Conservation (phyloP, 1,140 invertebrate genomes). For the Sarcophaga bullata region DNA sequence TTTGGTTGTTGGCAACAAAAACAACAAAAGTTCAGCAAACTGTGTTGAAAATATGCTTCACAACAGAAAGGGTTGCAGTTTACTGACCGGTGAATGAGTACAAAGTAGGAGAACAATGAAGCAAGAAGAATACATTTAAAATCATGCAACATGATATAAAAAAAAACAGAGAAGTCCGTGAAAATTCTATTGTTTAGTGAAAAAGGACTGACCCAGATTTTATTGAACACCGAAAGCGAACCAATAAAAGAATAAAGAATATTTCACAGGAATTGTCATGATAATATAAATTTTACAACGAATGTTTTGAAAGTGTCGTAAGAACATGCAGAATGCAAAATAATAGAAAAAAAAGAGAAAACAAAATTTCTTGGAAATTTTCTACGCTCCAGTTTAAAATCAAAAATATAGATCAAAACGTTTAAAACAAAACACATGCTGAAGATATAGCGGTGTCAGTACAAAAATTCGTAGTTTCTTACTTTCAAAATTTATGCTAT, state of each 20-base stretch:
- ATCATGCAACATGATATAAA: not conserved
- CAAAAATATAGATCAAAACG: slow-evolving; percentile 1
- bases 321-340: not conserved
- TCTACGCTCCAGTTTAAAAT: slow-evolving; percentile 40
- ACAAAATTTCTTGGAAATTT: slow-evolving; percentile 38
- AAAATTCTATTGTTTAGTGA: not conserved
- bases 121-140: not conserved
- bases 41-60: too few species aligned
- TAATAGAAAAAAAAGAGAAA: slow-evolving; percentile 32
- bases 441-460: too few species aligned
- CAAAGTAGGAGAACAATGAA: too few species aligned
- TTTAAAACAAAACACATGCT: slow-evolving; percentile 6
- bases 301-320: too few species aligned
- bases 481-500: too few species aligned
- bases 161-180: not conserved
- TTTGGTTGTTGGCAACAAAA: too few species aligned
- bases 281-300: too few species aligned
- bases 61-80: too few species aligned
- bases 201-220: slow-evolving; percentile 33
- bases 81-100: too few species aligned
- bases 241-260: not conserved
- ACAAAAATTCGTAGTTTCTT: too few species aligned
- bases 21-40: too few species aligned
- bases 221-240: not conserved
- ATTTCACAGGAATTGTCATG: not conserved